A percentile compares a stretch with the other conserved stretches of the same genome.
Conservation (phyloP, 2,888 invertebrate species). For the Cosmopolites sordidus region DNA sequence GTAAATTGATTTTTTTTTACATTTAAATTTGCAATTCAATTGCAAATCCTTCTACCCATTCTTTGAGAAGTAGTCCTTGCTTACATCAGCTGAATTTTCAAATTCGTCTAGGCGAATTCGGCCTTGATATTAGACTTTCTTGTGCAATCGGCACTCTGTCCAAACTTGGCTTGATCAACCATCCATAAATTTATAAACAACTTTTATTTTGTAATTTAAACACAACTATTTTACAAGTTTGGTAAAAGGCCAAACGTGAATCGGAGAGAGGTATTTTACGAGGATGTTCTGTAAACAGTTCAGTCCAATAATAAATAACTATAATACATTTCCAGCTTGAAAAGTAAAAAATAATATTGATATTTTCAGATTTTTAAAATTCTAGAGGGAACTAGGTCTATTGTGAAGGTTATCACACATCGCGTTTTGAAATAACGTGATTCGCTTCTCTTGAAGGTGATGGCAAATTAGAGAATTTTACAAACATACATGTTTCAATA, state of each 20-base stretch:
- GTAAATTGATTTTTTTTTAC: neutral
- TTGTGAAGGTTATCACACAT: too few relatives aligned
- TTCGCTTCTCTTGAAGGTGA: too few relatives aligned
- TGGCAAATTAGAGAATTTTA: too few relatives aligned
- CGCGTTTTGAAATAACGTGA: too few relatives aligned
- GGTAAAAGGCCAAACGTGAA: neutral
- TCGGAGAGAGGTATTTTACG: too few relatives aligned
- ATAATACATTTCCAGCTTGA: too few relatives aligned
- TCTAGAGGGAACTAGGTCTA: too few relatives aligned
- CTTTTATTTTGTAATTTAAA: conserved; percentile 2
- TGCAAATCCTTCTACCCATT: conserved; percentile 4
- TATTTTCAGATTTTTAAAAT: too few relatives aligned
- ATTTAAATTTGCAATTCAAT: neutral
- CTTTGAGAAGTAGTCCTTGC: conserved; percentile 11
- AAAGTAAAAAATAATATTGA: too few relatives aligned
- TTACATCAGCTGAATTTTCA: conserved; percentile 10
- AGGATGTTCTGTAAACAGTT: too few relatives aligned
- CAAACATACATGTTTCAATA: too few relatives aligned
- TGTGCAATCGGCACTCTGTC: conserved; percentile 9
- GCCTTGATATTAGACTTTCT: conserved; percentile 6
- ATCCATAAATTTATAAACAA: conserved; percentile 9
- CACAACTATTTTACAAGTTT: neutral
- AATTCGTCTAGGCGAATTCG: conserved; percentile 6
- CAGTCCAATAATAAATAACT: too few relatives aligned
- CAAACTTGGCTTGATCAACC: conserved; percentile 10